phyloP scores from a whole-genome alignment of 35 echinoderm and acorn worm genomes.

The Apostichopus japonicus region DNA sequence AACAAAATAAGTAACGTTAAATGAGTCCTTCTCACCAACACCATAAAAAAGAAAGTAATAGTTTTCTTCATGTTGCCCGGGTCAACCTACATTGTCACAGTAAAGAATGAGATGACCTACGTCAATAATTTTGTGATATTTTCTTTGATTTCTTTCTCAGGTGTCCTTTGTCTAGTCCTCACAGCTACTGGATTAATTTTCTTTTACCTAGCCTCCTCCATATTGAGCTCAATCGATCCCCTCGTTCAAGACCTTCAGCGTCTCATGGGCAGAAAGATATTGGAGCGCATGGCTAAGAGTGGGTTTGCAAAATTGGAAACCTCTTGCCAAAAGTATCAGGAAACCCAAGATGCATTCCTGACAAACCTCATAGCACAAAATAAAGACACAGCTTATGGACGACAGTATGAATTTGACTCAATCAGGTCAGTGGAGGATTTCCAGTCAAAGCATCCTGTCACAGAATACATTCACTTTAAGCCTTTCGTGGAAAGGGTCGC shows the following conservation, averaged over 20 bases:
- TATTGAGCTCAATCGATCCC: background rate
- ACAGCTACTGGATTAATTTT: background rate
- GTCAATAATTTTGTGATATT: too few species aligned
- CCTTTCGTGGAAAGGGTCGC: conserved; percentile 68
- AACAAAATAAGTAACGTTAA: too few species aligned
- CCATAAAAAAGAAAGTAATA: too few species aligned
- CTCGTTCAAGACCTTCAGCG: background rate
- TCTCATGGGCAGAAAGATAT: background rate
- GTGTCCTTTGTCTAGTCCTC: background rate
- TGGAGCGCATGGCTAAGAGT: background rate
- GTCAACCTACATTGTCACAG: too few species aligned
- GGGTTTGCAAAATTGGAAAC: background rate
- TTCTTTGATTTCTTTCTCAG: background rate
- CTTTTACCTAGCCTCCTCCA: background rate
- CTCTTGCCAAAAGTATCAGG: background rate
- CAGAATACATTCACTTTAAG: conserved; percentile 63
- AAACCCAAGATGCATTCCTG: background rate
- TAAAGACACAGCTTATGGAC: conserved; percentile 64
- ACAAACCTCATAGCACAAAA: background rate
- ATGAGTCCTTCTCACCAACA: too few species aligned
- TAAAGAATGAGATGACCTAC: too few species aligned
- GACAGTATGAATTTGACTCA: conserved; percentile 56
- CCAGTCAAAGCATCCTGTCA: conserved; percentile 56
- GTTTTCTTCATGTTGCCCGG: too few species aligned
- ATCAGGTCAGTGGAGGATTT: conserved; percentile 58